Base-by-base conservation (phyloP, 2,797 vertebrate genomes). In the Onychomys arenicola region DNA sequence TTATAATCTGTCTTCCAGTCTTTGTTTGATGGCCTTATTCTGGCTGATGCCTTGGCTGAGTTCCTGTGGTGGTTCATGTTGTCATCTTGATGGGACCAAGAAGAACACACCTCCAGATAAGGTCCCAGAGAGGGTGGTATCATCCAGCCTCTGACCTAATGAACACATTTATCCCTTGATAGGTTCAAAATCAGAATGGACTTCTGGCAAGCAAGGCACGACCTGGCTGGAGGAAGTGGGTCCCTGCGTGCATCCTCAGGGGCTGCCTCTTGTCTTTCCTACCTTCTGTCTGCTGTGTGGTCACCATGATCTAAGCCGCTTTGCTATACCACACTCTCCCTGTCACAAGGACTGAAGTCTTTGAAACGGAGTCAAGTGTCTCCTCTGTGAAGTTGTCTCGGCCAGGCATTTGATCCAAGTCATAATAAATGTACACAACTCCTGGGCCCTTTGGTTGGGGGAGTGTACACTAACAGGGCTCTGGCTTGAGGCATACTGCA, bases 361-460 rank as follows among this genome's bases (percentile, higher is more conserved):
- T 37, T 59, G 78, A 59, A 80, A 81, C 12, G 11, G 12, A 82
- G 55, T 6, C 25, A 59, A 59, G 3, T 1, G 25, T 83, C 23
- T 40, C 14, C 25, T 29, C n/a, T 7, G 23, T 25, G 40, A 40
- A 59, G 17, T 2, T 59, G 80, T 40, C 23, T 82, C 55, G 40
- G 55, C 80, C 80, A 82, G 80, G 80, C 2, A 40, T 27, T 82
- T 57, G 55, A 59, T 59, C n/a, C 9, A 61, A 40, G 25, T 82
- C 13, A 61, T 61, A 40, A 16, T 83, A 61, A 83, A 29, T 23
- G 12, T 61, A 40, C 55, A 82, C 6, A 40, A 29, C 52, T 61
- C n/a, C 25, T 0, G 0, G 57, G 80, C 25, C 19, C 34, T 37
- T 32, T 11, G 17, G 34, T 6, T 0, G n/a, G 4, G 43, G 61